phyloP scores from a whole-genome alignment of 2,113 vertebrate genomes.

The Rousettus leschenaultii region DNA sequence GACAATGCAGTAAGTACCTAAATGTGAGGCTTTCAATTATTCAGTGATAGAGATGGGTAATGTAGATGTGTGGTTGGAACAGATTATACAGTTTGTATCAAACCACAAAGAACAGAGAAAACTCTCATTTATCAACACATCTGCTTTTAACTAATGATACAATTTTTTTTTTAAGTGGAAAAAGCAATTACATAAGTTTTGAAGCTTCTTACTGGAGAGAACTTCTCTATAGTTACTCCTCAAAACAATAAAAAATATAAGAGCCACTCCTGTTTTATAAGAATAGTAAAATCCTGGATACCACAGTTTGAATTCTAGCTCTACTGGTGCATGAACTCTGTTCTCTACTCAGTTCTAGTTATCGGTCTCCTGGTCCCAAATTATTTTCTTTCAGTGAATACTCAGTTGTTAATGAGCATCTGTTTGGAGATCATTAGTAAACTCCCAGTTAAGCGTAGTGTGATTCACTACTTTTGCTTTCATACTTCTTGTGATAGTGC shows the following conservation, averaged over 20 bases:
- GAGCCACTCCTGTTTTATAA: background rate
- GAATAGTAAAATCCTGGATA: background rate
- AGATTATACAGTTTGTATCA: constrained; percentile 35
- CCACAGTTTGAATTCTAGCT: background rate
- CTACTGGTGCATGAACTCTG: background rate
- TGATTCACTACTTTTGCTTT: background rate
- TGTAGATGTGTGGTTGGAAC: constrained; percentile 13
- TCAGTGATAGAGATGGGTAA: constrained; percentile 54
- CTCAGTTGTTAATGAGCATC: background rate
- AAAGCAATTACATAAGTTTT: background rate
- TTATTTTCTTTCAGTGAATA: background rate
- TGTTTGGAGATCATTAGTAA: background rate
- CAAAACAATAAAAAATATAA: background rate
- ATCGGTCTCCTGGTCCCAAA: background rate
- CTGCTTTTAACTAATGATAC: constrained; percentile 38
- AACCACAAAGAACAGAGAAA: constrained; percentile 9
- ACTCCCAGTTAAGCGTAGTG: background rate
- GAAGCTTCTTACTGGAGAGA: background rate
- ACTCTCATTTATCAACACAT: constrained; percentile 15
- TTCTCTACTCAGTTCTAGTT: background rate
- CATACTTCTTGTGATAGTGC: background rate
- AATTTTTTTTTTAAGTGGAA: background rate
- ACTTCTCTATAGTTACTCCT: constrained; percentile 14
- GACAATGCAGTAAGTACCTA: constrained; percentile 47
- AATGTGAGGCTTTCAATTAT: constrained; percentile 68